A percentile compares a stretch with the other conserved stretches of the same genome.
Conservation (phyloP, 1,140 invertebrate genomes). For the Drosophila repleta region DNA sequence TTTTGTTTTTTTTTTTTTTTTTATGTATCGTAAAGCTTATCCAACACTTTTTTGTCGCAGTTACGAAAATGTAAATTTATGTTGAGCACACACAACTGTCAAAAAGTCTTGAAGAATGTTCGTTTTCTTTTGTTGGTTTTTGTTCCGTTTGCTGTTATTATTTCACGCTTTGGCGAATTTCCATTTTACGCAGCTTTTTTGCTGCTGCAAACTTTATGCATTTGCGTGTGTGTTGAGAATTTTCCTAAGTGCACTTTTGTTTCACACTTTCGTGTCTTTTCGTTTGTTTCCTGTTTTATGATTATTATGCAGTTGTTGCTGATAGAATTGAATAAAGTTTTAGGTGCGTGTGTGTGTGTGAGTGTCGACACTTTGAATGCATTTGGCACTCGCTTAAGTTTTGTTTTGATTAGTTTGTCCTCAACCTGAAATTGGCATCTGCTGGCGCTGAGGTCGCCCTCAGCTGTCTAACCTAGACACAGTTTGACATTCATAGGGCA, state of each 20-base stretch:
- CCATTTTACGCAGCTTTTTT: constrained; percentile 31
- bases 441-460: background rate
- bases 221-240: constrained; percentile 41
- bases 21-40: background rate
- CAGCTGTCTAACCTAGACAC: background rate
- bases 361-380: constrained; percentile 40
- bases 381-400: constrained; percentile 54
- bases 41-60: background rate
- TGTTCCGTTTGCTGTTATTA: constrained; percentile 53
- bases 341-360: constrained; percentile 13
- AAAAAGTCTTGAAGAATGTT: constrained; percentile 66
- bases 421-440: background rate
- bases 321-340: constrained; percentile 74
- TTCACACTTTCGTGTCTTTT: constrained; percentile 22
- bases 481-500: constrained; percentile 14
- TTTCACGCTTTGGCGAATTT: constrained; percentile 55
- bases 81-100: constrained; percentile 54
- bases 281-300: constrained; percentile 40
- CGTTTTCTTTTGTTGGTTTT: constrained; percentile 31
- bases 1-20: background rate
- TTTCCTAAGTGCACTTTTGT: constrained; percentile 68
- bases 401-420: constrained; percentile 72
- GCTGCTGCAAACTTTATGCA: constrained; percentile 68
- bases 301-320: constrained; percentile 66
- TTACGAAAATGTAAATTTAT: constrained; percentile 14